Evolutionary conservation across 2,888 invertebrate species (phyloP), one percentile per base, ranked within the genome.

Genomic region (Tillus elongatus): DNA sequence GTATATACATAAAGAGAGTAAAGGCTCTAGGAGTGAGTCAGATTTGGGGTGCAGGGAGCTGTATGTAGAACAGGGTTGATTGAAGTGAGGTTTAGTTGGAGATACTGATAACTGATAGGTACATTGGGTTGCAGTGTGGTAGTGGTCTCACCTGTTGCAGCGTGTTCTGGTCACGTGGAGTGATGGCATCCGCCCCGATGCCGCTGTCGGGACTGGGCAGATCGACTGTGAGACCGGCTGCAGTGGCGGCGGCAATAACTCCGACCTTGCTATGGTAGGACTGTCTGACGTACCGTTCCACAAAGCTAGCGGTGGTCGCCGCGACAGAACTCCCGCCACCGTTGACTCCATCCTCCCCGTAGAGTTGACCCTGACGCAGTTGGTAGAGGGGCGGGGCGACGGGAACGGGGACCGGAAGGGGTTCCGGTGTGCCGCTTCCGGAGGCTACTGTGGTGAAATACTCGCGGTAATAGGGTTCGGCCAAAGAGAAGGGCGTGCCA

Each of bases 141-240:
- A 51, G 54, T 52, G 52, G 51, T 74, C 76, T 73, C 72, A 88
- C 88, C 85, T 87, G 88, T 72, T 87, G 88, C 56, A 88, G 79
- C 63, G 85, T 79, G 61, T 85, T 83, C 70, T 89, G 88, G 69
- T 88, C 88, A 57, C 88, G 73, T 46, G 91, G 90, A 42, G 91
- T 91, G 63, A 90, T 88, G 52, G 90, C 87, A 61, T 91, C 89
- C 26, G 90, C 87, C 46, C 93, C 93, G 60, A 95, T 93, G 47
- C 95, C 95, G 61, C 89, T 89, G 71, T 95, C 95, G 15, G 92
- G 91, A 53, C 91, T 91, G 15, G 93, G 92, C 61, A 95, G 77
- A 70, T 93, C 93, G 60, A 91, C 91, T 35, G 90, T 89, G 51
- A 91, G 78, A 29, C 87, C 88, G 46, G 81, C 81, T 40, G 80